A percentile compares a stretch with the other conserved stretches of the same genome.
Evolutionary conservation across 2,797 vertebrate genomes (phyloP).

Genomic region (Psittacula derbiana): DNA sequence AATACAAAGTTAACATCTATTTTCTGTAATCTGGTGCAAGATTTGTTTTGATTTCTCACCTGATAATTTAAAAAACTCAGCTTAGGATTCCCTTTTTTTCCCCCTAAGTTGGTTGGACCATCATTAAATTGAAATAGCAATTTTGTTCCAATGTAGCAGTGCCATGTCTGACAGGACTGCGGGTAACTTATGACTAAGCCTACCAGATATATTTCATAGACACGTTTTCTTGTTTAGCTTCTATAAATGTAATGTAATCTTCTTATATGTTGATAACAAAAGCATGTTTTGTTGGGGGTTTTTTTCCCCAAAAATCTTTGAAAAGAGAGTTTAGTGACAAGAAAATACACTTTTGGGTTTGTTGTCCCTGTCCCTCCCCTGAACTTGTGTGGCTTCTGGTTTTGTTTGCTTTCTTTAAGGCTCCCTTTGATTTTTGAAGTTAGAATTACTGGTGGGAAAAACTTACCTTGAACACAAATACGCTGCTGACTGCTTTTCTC

Average conservation of each 20-base stretch:
- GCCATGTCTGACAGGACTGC: background rate
- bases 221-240: background rate
- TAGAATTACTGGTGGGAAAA: background rate
- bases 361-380: background rate
- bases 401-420: background rate
- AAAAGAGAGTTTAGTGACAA: background rate
- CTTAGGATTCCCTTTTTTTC: background rate
- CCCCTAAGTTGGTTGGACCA: background rate
- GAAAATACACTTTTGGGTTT: background rate
- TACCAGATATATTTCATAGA: background rate
- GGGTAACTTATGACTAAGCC: background rate
- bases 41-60: background rate
- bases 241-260: background rate
- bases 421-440: background rate
- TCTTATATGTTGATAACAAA: background rate
- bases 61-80: background rate
- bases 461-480: background rate
- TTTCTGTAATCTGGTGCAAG: background rate
- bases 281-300: fast-evolving
- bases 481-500: background rate
- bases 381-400: background rate
- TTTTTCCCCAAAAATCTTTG: background rate
- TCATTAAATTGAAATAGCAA: background rate
- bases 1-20: background rate
- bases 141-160: background rate